A percentile compares a stretch with the other conserved stretches of the same genome.
These are phyloP conservation scores for Diplolepis rosae DNA, from an alignment of 2,888 invertebrate genomes.

Conservation along the genomic window DNA sequence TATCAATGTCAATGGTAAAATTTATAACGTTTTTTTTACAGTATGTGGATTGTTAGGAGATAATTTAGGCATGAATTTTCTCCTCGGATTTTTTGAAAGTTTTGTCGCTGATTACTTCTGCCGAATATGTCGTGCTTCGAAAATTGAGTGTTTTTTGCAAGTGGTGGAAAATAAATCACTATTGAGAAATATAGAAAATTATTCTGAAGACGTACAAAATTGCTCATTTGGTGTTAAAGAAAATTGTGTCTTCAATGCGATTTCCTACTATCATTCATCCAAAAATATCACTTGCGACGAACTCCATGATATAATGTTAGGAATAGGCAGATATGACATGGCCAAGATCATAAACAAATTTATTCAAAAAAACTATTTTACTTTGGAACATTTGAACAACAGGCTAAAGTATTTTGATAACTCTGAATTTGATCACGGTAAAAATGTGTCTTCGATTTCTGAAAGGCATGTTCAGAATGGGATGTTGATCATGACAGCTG, in stretches of 20 bases:
- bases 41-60: neutral
- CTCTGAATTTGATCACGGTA: constrained; percentile 39
- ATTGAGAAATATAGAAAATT: too few species aligned
- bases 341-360: constrained; percentile 52
- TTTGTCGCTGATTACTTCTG: too few species aligned
- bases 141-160: too few species aligned
- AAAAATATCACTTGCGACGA: constrained; percentile 59
- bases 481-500: constrained; percentile 52
- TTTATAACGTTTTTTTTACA: neutral
- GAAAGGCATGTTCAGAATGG: too few species aligned
- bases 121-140: too few species aligned
- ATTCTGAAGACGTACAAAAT: too few species aligned
- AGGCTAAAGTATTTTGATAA: constrained; percentile 50
- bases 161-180: too few species aligned
- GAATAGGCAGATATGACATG: constrained; percentile 58
- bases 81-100: neutral
- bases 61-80: neutral
- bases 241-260: constrained; percentile 54
- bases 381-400: constrained; percentile 47
- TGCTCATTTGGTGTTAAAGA: constrained; percentile 55
- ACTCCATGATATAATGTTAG: constrained; percentile 62
- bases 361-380: constrained; percentile 41
- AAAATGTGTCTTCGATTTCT: constrained; percentile 46
- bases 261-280: constrained; percentile 55
- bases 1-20: neutral